Percentiles rank a stretch among this genome's conserved stretches.
Evolutionary conservation across 2,113 vertebrate species (phyloP).

Genomic region (Pithys albifrons): DNA sequence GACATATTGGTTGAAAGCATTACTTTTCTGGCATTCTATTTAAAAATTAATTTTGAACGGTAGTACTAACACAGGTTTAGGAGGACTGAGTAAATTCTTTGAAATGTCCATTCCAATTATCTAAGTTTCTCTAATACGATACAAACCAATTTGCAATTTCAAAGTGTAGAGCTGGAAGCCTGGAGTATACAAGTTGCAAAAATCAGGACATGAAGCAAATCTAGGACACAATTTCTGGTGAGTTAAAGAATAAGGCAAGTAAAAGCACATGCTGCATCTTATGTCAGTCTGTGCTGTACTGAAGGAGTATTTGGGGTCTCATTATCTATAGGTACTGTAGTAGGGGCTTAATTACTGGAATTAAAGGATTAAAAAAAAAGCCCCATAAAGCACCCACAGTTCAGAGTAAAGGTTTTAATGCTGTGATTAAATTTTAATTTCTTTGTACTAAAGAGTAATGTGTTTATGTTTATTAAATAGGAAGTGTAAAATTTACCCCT

Average conservation of each 20-base stretch:
- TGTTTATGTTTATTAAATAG: conserved; percentile 57
- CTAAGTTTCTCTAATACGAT: neutral
- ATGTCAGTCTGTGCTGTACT: neutral
- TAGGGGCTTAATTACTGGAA: neutral
- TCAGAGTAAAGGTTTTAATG: neutral
- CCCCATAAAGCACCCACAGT: neutral
- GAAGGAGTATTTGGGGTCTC: neutral
- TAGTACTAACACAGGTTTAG: neutral
- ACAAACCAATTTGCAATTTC: neutral
- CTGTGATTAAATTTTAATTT: conserved; percentile 59
- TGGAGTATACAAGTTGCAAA: neutral
- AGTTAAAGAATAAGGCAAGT: neutral
- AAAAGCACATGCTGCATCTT: neutral
- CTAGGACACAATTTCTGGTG: neutral
- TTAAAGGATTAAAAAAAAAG: neutral
- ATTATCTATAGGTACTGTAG: neutral
- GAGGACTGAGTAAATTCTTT: neutral
- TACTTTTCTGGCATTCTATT: neutral
- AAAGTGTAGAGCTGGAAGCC: neutral
- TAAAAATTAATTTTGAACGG: neutral
- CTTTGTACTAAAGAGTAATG: conserved; percentile 12
- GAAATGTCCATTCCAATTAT: neutral
- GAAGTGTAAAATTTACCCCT: conserved; percentile 31
- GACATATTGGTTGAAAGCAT: neutral
- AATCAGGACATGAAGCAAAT: neutral